Conservation (phyloP, 2,888 invertebrate species). For the Clepsis dumicolana region DNA sequence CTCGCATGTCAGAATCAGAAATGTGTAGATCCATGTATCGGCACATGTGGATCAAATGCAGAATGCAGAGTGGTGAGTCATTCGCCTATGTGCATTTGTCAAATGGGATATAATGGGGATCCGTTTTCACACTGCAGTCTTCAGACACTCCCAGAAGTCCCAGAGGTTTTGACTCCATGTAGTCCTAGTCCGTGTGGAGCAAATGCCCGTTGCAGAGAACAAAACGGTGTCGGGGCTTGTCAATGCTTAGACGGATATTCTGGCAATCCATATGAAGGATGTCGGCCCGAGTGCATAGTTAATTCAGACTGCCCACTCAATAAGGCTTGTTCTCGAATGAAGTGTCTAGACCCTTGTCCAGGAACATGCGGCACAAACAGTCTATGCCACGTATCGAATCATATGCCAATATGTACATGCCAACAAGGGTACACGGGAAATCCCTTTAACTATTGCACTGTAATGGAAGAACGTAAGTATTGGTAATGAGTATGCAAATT, state of each 20-base stretch:
- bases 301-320: slow-evolving; percentile 91
- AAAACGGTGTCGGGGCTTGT: slow-evolving; percentile 88
- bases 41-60: slow-evolving; percentile 90
- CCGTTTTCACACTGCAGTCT: slow-evolving; percentile 89
- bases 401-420: slow-evolving; percentile 90
- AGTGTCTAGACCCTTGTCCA: slow-evolving; percentile 92
- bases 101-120: slow-evolving; percentile 90
- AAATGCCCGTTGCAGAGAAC: slow-evolving; percentile 87
- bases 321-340: slow-evolving; percentile 90
- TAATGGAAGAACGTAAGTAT: slow-evolving; percentile 79
- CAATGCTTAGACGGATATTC: slow-evolving; percentile 88
- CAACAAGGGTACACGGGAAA: slow-evolving; percentile 88
- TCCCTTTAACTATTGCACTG: slow-evolving; percentile 87
- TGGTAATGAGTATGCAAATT: background rate
- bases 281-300: slow-evolving; percentile 90
- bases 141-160: slow-evolving; percentile 65
- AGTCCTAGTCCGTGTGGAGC: slow-evolving; percentile 88
- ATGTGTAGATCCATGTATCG: slow-evolving; percentile 91
- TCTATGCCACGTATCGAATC: slow-evolving; percentile 90
- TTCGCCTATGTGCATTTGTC: slow-evolving; percentile 90
- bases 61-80: slow-evolving; percentile 92
- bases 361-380: slow-evolving; percentile 92
- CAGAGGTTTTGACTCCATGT: slow-evolving; percentile 86
- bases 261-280: slow-evolving; percentile 93
- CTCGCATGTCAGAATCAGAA: slow-evolving; percentile 91